A percentile compares a stretch with the other conserved stretches of the same genome.
Conservation (phyloP, 1,140 invertebrate genomes). For the Diabrotica undecimpunctata region DNA sequence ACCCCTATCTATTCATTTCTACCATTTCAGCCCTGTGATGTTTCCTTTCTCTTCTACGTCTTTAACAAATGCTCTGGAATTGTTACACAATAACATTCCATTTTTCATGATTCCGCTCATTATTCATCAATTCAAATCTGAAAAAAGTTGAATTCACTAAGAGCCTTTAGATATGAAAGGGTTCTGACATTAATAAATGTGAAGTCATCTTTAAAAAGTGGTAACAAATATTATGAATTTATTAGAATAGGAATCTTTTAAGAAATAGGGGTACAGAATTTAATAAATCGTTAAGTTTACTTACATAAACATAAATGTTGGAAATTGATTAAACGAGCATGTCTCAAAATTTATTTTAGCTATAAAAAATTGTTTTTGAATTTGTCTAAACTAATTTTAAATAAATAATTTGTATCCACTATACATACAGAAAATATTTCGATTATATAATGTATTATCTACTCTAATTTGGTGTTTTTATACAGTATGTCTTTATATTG, state of each 20-base stretch:
- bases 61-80: slow-evolving; percentile 43
- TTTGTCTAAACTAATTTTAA: too few species aligned
- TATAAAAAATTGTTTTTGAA: too few species aligned
- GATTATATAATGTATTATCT: too few species aligned
- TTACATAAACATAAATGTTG: too few species aligned
- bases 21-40: slow-evolving; percentile 18
- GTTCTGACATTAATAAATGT: not conserved
- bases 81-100: slow-evolving; percentile 41
- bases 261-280: not conserved
- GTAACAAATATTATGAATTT: slow-evolving; percentile 1
- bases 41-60: slow-evolving; percentile 33
- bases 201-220: not conserved
- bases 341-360: too few species aligned
- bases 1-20: slow-evolving; percentile 46
- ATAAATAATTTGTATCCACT: too few species aligned
- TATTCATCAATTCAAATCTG: slow-evolving; percentile 30
- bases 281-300: not conserved
- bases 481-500: too few species aligned
- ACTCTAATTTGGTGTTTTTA: too few species aligned
- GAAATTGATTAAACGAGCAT: too few species aligned
- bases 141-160: slow-evolving; percentile 9
- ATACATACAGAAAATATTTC: too few species aligned
- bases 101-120: slow-evolving; percentile 36
- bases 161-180: not conserved
- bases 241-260: not conserved